Conservation (phyloP, 2,888 invertebrate species). For the Deilephila porcellus region DNA sequence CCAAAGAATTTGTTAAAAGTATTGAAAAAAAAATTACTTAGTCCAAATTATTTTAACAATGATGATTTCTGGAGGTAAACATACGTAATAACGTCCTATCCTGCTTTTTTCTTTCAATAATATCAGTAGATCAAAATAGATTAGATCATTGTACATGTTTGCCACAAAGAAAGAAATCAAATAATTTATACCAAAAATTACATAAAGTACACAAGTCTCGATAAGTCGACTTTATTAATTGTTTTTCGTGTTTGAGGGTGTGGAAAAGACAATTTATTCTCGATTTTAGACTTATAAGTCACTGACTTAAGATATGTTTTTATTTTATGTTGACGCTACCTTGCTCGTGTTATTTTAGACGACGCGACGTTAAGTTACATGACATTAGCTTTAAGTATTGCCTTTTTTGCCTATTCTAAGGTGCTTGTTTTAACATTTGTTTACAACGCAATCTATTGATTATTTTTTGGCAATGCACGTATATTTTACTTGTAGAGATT, state of each 20-base stretch:
- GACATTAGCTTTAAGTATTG: slow-evolving; percentile 42
- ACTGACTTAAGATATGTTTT: slow-evolving; percentile 14
- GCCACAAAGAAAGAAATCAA: not conserved
- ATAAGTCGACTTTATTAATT: not conserved
- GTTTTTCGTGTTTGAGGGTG: not conserved
- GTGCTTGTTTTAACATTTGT: slow-evolving; percentile 30
- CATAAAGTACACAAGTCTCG: not conserved
- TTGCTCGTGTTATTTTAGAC: slow-evolving; percentile 21
- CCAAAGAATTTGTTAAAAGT: slow-evolving; percentile 8
- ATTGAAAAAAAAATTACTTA: not conserved
- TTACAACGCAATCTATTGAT: slow-evolving; percentile 6
- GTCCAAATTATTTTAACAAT: not conserved
- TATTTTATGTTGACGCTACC: slow-evolving; percentile 14
- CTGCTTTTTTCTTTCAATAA: not conserved
- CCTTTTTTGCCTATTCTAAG: slow-evolving; percentile 23
- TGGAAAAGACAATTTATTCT: slow-evolving; percentile 11
- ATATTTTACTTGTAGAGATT: not conserved
- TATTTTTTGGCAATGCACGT: not conserved
- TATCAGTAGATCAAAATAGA: not conserved
- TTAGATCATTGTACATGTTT: not conserved
- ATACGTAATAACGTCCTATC: not conserved
- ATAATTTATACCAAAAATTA: not conserved
- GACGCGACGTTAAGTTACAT: slow-evolving; percentile 30
- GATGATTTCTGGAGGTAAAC: not conserved
- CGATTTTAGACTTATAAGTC: slow-evolving; percentile 27